Evolutionary conservation across 2,113 vertebrate genomes (phyloP), one percentile per base, ranked within the genome.

Genomic region (Neodontobutis hainanensis): DNA sequence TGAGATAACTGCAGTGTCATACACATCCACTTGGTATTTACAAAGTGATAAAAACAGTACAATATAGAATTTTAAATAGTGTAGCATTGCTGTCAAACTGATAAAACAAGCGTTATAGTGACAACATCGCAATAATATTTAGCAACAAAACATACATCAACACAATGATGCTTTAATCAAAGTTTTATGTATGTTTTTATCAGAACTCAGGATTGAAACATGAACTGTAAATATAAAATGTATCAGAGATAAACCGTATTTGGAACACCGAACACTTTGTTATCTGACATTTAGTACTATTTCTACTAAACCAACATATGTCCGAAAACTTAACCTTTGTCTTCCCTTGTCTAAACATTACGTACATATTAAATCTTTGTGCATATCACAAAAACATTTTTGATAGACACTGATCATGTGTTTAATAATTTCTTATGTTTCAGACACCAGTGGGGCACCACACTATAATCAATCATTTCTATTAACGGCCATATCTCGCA

Each of bases 381-480:
- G 19, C 19, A 27, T 73, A 73, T 44, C 47, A 65, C 42, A 8
- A 40, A 71, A 77, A 61, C 59, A 67, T 69, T 80, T 61, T 57
- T 73, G 55, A 87, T 71, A 87, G 76, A 77, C 36, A 11, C 63
- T 59, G 71, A 86, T 80, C 77, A 49, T 77, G 80, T 80, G 74
- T 78, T 87, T 88, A 77, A 86, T 87, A 82, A 81, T 83, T 75
- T 61, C 65, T 78, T 76, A 73, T 81, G 82, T 82, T 83, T 80
- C 80, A 81, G 79, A 80, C 0, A 53, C 63, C 35, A 61, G 65
- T 53, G 78, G 85, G 81, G 79, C 67, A 7, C 56, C 50, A 8
- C 36, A 4, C 69, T 65, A 47, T 86, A 85, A 91, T 90, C 87
- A 88, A 84, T 91, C 89, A 91, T 89, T 76, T 86, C 84, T 87